A percentile compares a stretch with the other conserved stretches of the same genome.
These are phyloP conservation scores for Gouania willdenowi DNA, from an alignment of 2,797 vertebrate genomes.

Conservation along the genomic window DNA sequence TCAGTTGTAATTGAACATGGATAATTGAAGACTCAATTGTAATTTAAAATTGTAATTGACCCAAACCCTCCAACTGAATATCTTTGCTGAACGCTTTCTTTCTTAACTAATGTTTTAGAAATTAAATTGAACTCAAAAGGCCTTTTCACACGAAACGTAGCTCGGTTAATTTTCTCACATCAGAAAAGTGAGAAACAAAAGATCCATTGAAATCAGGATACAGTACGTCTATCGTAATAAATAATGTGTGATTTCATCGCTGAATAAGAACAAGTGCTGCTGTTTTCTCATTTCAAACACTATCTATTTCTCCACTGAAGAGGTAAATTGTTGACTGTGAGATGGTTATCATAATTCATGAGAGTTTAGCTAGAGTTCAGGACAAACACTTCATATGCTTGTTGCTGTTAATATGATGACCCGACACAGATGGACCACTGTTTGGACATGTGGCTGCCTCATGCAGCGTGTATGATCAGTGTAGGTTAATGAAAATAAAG, in stretches of 20 bases:
- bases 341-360: conserved; percentile 67
- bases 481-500: conserved; percentile 43
- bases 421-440: conserved; percentile 37
- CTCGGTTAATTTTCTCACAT: conserved; percentile 24
- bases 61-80: too few species aligned
- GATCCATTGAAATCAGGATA: conserved; percentile 35
- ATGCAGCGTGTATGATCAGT: conserved; percentile 27
- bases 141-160: conserved; percentile 12
- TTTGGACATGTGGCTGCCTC: conserved; percentile 49
- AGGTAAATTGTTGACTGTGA: conserved; percentile 56
- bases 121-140: too few species aligned
- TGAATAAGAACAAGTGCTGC: conserved; percentile 37
- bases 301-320: conserved; percentile 54
- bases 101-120: too few species aligned
- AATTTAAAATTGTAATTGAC: too few species aligned
- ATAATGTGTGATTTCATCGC: conserved; percentile 59
- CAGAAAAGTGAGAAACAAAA: conserved; percentile 44
- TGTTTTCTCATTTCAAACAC: conserved; percentile 56
- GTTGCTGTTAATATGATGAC: conserved; percentile 60
- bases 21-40: too few species aligned
- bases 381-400: conserved; percentile 56
- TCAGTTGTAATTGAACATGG: too few species aligned
- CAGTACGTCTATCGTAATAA: conserved; percentile 38
- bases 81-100: too few species aligned
- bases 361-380: conserved; percentile 67